Conservation (phyloP, 2,888 invertebrate species). For the Argyresthia albistria region DNA sequence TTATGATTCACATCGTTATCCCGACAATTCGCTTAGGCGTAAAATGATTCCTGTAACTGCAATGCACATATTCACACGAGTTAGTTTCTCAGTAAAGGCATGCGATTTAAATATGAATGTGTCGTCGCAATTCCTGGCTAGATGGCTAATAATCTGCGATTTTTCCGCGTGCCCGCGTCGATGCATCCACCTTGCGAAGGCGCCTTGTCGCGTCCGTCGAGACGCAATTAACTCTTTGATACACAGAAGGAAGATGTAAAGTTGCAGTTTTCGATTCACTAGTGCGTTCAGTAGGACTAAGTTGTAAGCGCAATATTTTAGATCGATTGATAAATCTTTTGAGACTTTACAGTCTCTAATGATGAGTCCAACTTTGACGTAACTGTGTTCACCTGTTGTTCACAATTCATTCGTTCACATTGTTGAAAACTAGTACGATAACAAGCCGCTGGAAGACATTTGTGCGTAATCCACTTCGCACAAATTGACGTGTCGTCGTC, state of each 20-base stretch:
- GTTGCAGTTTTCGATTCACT: no score
- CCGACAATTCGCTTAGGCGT: no score
- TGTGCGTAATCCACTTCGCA: slow-evolving; percentile 50
- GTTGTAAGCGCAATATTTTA: neutral
- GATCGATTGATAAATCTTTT: neutral
- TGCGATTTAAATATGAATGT: slow-evolving; percentile 68
- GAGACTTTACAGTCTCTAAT: neutral
- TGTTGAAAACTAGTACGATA: slow-evolving; percentile 33
- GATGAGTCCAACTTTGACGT: neutral
- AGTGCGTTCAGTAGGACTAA: no score
- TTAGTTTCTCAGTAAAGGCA: slow-evolving; percentile 23
- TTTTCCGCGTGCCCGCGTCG: slow-evolving; percentile 57
- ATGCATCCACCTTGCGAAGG: slow-evolving; percentile 10
- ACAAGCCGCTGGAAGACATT: slow-evolving; percentile 37
- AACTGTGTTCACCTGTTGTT: neutral
- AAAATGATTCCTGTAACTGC: no score
- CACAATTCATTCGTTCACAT: neutral
- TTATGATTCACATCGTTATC: no score
- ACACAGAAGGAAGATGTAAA: slow-evolving; percentile 11
- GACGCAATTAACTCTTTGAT: slow-evolving; percentile 24
- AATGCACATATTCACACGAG: slow-evolving; percentile 29
- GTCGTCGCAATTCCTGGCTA: slow-evolving; percentile 23
- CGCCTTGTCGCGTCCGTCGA: neutral
- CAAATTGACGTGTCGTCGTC: slow-evolving; percentile 46
- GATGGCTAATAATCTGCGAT: slow-evolving; percentile 54